These are phyloP conservation scores for Acanthacorydalis orientalis DNA, from an alignment of 2,888 invertebrate genomes.

Conservation along the genomic window DNA sequence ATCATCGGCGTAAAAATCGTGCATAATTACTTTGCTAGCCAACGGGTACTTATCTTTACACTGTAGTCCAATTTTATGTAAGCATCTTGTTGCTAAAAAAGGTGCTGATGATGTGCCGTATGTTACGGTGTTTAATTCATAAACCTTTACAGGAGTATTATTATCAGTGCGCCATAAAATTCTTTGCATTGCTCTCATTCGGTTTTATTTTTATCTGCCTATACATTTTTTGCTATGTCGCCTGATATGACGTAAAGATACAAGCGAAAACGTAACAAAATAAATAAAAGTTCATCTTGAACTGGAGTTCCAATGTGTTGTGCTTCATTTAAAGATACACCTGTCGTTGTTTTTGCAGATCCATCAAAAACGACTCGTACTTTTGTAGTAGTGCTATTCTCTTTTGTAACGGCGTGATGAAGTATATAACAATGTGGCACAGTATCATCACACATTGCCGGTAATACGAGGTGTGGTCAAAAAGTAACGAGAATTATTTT, in stretches of 20 bases:
- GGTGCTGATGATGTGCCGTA: constrained; percentile 9
- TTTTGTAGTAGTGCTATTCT: constrained; percentile 9
- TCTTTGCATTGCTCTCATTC: background rate
- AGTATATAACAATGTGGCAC: constrained; percentile 4
- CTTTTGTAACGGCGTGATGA: constrained; percentile 9
- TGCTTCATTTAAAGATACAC: constrained; percentile 12
- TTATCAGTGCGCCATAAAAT: background rate
- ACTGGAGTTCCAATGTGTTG: constrained; percentile 12
- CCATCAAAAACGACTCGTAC: constrained; percentile 10
- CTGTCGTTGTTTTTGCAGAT: constrained; percentile 5
- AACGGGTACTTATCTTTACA: background rate
- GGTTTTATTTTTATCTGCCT: constrained; percentile 9
- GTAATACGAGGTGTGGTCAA: too few relatives aligned
- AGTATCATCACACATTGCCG: background rate
- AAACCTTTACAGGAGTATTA: background rate
- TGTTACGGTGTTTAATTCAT: constrained; percentile 7
- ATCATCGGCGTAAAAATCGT: background rate
- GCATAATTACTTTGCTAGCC: background rate
- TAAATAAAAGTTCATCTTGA: constrained; percentile 11
- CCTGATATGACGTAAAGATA: constrained; percentile 11
- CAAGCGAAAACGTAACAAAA: constrained; percentile 13
- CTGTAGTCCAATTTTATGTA: background rate
- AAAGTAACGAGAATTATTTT: too few relatives aligned
- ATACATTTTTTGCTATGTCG: constrained; percentile 16
- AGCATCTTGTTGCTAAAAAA: constrained; percentile 9